phyloP scores from a whole-genome alignment of 2,888 invertebrate species.

The Drosophila algonquin region DNA sequence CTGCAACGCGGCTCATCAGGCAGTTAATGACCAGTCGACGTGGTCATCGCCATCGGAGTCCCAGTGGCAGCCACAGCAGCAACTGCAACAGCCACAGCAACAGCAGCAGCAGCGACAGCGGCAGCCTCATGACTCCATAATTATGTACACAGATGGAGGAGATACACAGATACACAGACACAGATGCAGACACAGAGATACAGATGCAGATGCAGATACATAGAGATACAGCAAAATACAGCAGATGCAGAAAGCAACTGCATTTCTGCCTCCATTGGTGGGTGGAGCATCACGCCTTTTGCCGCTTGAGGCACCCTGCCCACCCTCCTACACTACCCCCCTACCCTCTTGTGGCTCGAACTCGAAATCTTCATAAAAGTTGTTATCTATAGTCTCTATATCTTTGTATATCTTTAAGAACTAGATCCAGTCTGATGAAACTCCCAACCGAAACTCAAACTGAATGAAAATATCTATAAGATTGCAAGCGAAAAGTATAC shows the following conservation, averaged over 20 bases:
- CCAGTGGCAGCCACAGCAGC: not conserved
- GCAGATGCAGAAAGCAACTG: slow-evolving; percentile 36
- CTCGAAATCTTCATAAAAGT: too few relatives aligned
- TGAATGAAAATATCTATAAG: too few relatives aligned
- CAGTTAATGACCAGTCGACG: slow-evolving; percentile 75
- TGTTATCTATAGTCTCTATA: too few relatives aligned
- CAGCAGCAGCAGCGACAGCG: not conserved
- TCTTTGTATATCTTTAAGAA: not conserved
- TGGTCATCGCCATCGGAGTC: slow-evolving; percentile 67
- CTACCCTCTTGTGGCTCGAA: too few relatives aligned
- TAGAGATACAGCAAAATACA: not conserved
- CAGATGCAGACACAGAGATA: not conserved
- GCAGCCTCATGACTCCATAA: slow-evolving; percentile 70
- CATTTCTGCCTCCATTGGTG: slow-evolving; percentile 60
- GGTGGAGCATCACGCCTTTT: slow-evolving; percentile 43
- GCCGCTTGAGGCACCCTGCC: slow-evolving; percentile 5
- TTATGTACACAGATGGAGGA: slow-evolving; percentile 58
- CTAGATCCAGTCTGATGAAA: not conserved
- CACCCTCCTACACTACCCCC: too few relatives aligned
- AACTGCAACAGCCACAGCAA: slow-evolving; percentile 3
- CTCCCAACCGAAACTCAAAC: too few relatives aligned
- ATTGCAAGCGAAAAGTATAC: too few relatives aligned
- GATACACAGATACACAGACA: not conserved
- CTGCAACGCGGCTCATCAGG: slow-evolving; percentile 71
- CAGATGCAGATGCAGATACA: not conserved